Evolutionary conservation across 2,113 vertebrate species (phyloP).

Genomic region (Aldabrachelys gigantea): DNA sequence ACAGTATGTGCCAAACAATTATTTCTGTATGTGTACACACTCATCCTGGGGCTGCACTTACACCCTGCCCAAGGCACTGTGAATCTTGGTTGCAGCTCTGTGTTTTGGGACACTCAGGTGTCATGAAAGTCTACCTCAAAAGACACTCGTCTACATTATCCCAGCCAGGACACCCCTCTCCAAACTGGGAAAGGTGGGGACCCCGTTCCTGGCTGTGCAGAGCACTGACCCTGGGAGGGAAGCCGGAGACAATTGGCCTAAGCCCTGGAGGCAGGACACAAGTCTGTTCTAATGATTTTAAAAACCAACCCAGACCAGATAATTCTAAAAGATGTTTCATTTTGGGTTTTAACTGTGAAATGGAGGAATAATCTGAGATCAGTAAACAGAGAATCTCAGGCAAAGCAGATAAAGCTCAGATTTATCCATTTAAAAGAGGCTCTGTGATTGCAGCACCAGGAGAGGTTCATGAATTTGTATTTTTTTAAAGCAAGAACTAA

Average conservation of each 20-base stretch:
- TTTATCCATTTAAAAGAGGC: constrained; percentile 69
- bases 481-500: constrained; percentile 56
- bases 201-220: not conserved
- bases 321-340: constrained; percentile 65
- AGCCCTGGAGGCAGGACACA: not conserved
- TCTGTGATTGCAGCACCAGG: constrained; percentile 37
- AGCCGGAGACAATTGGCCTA: not conserved
- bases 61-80: not conserved
- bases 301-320: constrained; percentile 55
- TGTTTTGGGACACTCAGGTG: constrained; percentile 1
- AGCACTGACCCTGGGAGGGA: not conserved
- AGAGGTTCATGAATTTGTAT: constrained; percentile 68
- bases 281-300: not conserved
- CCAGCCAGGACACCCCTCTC: not conserved
- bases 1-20: not conserved
- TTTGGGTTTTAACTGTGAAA: constrained; percentile 59
- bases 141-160: not conserved
- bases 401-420: constrained; percentile 67
- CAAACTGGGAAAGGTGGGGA: not conserved
- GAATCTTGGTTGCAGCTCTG: not conserved
- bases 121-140: not conserved
- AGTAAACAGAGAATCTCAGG: constrained; percentile 58
- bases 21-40: rapidly evolving
- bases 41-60: not conserved
- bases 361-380: constrained; percentile 70